Base-by-base conservation (phyloP, 2,113 vertebrate species). In the Phyllostomus hastatus region DNA sequence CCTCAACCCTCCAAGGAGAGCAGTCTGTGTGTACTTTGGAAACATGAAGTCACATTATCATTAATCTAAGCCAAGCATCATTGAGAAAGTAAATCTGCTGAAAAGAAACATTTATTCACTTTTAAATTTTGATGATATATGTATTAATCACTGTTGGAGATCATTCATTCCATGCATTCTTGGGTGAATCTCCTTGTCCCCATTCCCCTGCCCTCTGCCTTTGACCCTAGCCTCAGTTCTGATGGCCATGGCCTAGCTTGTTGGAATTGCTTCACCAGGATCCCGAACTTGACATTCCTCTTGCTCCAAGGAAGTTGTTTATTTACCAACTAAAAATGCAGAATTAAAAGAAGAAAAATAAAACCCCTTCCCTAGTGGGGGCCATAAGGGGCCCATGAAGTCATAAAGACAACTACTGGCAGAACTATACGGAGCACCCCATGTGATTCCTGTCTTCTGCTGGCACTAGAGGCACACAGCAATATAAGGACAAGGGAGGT, bases 321-420 rank as follows among this genome's bases (percentile, higher is more conserved):
- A 97, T 96, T 91, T 75, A 38, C 0, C 0, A 38, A 82, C 0
- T 26, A 78, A 96, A 97, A 93, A 94, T 4, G 0, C 85, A 95
- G 72, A 87, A 96, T 72, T 57, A 97, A 8, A 57, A 96, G 64
- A 92, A 81, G 88, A 86, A 94, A 95, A 96, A 90, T 41, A 83
- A 96, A 97, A 82, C 52, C 92, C 75, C 50, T 76, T 78, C 11
- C 95, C 64, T 87, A 61, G 69, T 10, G 92, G 10, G 96, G 88
- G 1, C 95, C 41, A 52, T 95, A 97, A 98, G 97, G 93, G 92
- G 59, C 95, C 59, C 96, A 9, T 26, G 86, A 94, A 98, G 98
- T 92, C 94, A 96, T 98, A 97, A 97, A 97, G 97, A 96, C 97
- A 98, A 98, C 98, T 96, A 97, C 96, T 94, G 97, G 96, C 94